These are phyloP conservation scores for Cichlasoma orientale DNA, from an alignment of 2,797 vertebrate species.

Conservation along the genomic window DNA sequence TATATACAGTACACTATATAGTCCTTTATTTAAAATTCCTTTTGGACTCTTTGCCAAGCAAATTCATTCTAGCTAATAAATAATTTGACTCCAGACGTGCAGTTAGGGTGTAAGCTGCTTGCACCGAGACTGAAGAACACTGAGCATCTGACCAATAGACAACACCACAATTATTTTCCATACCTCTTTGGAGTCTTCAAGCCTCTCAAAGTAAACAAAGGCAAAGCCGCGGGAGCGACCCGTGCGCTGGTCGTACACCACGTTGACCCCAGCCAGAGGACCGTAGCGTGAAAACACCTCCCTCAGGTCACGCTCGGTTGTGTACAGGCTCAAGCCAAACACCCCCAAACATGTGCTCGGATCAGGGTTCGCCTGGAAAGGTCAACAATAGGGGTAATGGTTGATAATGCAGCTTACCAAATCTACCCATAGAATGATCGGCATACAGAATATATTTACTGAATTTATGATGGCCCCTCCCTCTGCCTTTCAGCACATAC, in stretches of 20 bases:
- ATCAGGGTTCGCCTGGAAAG: constrained; percentile 90
- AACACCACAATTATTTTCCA: not conserved
- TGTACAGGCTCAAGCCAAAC: constrained; percentile 94
- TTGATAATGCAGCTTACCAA: not conserved
- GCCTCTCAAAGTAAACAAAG: constrained; percentile 93
- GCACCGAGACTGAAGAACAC: not conserved
- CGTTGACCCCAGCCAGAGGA: constrained; percentile 90
- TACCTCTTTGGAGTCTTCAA: constrained; percentile 96
- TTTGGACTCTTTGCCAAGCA: not conserved
- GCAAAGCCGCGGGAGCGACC: constrained; percentile 93
- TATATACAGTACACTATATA: too few relatives aligned
- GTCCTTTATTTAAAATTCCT: not conserved
- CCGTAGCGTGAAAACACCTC: constrained; percentile 94
- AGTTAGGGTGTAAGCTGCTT: not conserved
- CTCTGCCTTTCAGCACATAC: not conserved
- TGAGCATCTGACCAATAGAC: not conserved
- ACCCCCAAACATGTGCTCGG: constrained; percentile 93
- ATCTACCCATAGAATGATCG: not conserved
- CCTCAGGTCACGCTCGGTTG: constrained; percentile 91
- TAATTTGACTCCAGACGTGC: not conserved
- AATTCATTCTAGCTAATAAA: not conserved
- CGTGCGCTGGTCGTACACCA: constrained; percentile 94
- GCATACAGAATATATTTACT: not conserved
- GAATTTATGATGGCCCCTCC: constrained; percentile 11
- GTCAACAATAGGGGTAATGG: constrained; percentile 39